Evolutionary conservation across 2,113 vertebrate genomes (phyloP), one percentile per base, ranked within the genome.

Genomic region (Todiramphus chloris): DNA sequence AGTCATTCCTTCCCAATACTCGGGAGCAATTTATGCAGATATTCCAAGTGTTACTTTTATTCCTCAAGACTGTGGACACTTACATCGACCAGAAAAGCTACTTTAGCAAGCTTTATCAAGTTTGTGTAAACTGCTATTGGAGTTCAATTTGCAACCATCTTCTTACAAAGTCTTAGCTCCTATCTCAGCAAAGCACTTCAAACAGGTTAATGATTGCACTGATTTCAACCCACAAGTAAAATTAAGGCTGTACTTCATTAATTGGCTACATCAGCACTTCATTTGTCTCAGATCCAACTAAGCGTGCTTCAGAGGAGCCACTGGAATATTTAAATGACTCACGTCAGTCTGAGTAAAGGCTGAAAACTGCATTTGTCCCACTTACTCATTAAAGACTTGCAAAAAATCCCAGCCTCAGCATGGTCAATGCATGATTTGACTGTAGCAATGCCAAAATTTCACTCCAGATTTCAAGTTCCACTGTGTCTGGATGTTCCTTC

Each of bases 101-200:
- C 51, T 88, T 91, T 74, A 69, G 50, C 37, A 55, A 73, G 33
- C 37, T 67, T 83, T 93, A 70, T 58, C 74, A 93, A 73, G 75
- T 80, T 90, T 66, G 83, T 31, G 11, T 31, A 91, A 92, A 94
- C 83, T 30, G 18, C 11, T 60, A 51, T 83, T 81, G 41, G 63
- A 93, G 75, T 94, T 92, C 82, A 93, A 67, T 90, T 72, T 6
- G 6, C n/a, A 90, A 90, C 91, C 59, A 69, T 77, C 78, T 87
- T 93, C 70, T 69, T 69, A 87, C 9, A 67, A 95, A 87, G 55
- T 88, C 82, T 76, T 66, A 74, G 72, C 23, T 90, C 67, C 68
- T 86, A 94, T 83, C 63, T 87, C 78, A 89, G 89, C 77, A 97
- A 79, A 94, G 74, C 31, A 80, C 85, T 96, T 95, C 84, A 88